A percentile compares a stretch with the other conserved stretches of the same genome.
These are phyloP conservation scores for Lasioglossum albipes DNA, from an alignment of 1,140 invertebrate species.

Conservation along the genomic window DNA sequence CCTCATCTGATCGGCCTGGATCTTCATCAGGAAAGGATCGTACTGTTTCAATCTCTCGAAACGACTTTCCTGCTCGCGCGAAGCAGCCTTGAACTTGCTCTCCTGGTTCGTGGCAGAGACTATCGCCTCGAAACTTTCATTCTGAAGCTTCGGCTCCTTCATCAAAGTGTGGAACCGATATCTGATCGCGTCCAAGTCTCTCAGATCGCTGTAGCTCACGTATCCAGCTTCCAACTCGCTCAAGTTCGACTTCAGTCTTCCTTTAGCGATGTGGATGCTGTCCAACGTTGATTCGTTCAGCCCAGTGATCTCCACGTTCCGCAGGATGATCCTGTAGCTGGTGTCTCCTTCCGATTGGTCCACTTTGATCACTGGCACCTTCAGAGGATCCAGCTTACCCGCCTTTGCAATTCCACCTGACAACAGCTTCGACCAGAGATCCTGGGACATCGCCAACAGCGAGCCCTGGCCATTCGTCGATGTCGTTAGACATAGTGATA, in stretches of 20 bases:
- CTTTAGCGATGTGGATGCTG: constrained; percentile 72
- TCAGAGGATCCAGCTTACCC: constrained; percentile 72
- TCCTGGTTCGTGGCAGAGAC: constrained; percentile 18
- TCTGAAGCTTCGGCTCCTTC: constrained; percentile 62
- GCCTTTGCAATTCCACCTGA: constrained; percentile 69
- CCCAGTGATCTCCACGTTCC: constrained; percentile 72
- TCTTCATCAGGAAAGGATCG: constrained; percentile 28
- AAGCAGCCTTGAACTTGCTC: neutral
- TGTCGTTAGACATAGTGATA: neutral
- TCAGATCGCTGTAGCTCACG: constrained; percentile 74
- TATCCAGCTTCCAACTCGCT: constrained; percentile 75
- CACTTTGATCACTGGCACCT: constrained; percentile 74
- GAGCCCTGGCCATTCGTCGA: constrained; percentile 48
- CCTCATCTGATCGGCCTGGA: constrained; percentile 18
- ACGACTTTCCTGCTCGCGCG: constrained; percentile 23
- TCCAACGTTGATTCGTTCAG: constrained; percentile 74
- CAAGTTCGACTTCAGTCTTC: constrained; percentile 71
- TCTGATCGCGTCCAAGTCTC: constrained; percentile 71
- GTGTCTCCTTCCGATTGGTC: constrained; percentile 76
- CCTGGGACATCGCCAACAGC: constrained; percentile 73
- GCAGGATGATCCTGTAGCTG: constrained; percentile 74
- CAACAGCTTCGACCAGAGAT: constrained; percentile 71
- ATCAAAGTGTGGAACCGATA: constrained; percentile 76
- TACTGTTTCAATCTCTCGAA: constrained; percentile 38
- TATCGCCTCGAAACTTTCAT: constrained; percentile 43